phyloP scores from a whole-genome alignment of 1,140 invertebrate genomes.

The Drosophila navojoa region DNA sequence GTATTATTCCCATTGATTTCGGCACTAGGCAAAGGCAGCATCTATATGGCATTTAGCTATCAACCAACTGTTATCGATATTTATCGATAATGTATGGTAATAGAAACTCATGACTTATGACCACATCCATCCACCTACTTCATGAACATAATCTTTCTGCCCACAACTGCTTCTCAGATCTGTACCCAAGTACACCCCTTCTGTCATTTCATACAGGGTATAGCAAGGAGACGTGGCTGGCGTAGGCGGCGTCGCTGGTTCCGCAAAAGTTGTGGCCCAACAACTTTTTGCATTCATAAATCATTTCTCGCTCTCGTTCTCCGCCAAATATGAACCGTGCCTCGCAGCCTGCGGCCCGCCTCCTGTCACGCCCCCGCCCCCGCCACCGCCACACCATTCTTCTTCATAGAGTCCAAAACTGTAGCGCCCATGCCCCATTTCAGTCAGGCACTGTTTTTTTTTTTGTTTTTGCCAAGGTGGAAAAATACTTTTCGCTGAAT shows the following conservation, averaged over 20 bases:
- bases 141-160: too few species aligned
- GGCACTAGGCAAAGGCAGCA: too few species aligned
- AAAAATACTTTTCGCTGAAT: conserved; percentile 82
- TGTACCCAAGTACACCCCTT: not conserved
- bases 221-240: conserved; percentile 3
- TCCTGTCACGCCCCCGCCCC: not conserved
- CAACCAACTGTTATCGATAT: too few species aligned
- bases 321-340: not conserved
- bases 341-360: not conserved
- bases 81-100: too few species aligned
- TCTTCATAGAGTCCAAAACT: conserved; percentile 22
- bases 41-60: too few species aligned
- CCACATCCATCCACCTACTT: not conserved
- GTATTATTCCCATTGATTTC: too few species aligned
- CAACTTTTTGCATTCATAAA: conserved; percentile 79
- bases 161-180: too few species aligned
- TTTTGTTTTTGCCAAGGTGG: conserved; percentile 75
- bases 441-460: conserved; percentile 51
- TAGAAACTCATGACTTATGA: not conserved
- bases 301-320: conserved; percentile 63
- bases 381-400: not conserved
- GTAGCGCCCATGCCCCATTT: not conserved
- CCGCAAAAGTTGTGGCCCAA: conserved; percentile 70
- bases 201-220: not conserved
- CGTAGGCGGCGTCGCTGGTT: conserved; percentile 36